A percentile compares a stretch with the other conserved stretches of the same genome.
These are phyloP conservation scores for Lymantria monacha DNA, from an alignment of 2,888 invertebrate species.

Conservation along the genomic window DNA sequence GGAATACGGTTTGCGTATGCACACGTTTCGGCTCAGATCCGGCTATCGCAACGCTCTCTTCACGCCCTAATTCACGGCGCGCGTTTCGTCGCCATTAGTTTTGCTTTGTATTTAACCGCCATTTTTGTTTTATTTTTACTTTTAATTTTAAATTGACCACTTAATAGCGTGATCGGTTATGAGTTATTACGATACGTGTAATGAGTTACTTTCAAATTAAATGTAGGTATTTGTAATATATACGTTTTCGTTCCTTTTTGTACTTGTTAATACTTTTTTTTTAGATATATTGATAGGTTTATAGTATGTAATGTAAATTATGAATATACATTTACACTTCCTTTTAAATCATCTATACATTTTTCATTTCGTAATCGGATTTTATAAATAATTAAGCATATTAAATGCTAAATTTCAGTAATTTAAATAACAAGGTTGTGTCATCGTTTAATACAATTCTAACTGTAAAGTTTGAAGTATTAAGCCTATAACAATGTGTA, in stretches of 20 bases:
- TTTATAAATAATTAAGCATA: too few relatives aligned
- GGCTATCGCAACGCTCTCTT: conserved; percentile 63
- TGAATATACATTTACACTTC: not conserved
- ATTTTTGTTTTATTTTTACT: conserved; percentile 25
- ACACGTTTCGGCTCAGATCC: conserved; percentile 51
- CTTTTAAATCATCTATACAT: not conserved
- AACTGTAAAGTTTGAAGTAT: too few relatives aligned
- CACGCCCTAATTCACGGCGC: conserved; percentile 63
- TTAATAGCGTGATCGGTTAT: conserved; percentile 29
- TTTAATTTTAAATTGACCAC: conserved; percentile 29
- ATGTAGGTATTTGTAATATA: conserved; percentile 32
- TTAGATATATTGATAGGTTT: conserved; percentile 9
- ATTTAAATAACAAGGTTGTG: too few relatives aligned
- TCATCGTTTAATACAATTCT: too few relatives aligned
- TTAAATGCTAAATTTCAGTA: too few relatives aligned
- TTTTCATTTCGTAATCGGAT: too few relatives aligned
- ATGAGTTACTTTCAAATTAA: conserved; percentile 31
- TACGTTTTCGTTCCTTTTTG: conserved; percentile 10
- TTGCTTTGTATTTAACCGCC: conserved; percentile 30
- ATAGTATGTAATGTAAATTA: conserved; percentile 6
- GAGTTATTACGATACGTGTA: conserved; percentile 14
- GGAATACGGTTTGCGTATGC: conserved; percentile 26
- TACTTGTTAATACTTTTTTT: conserved; percentile 21
- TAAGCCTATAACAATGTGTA: too few relatives aligned
- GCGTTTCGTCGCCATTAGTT: conserved; percentile 60